phyloP scores from a whole-genome alignment of 2,888 invertebrate genomes.

The Luffia ferchaultella region DNA sequence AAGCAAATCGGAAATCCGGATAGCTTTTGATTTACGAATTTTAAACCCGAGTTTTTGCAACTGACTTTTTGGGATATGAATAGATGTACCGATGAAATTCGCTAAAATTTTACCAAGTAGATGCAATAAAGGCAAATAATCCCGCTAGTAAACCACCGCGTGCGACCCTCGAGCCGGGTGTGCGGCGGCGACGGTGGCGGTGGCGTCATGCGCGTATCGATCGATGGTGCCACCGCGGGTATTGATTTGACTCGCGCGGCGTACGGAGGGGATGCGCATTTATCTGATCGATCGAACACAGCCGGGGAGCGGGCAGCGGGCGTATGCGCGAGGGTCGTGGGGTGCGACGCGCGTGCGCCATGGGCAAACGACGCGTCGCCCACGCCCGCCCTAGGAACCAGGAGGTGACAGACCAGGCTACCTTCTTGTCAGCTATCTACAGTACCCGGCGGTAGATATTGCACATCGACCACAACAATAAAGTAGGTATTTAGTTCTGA shows the following conservation, averaged over 20 bases:
- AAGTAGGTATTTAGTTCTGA: no score
- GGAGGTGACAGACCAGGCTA: no score
- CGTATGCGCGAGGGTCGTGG: slow-evolving; percentile 1
- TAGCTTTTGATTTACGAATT: not conserved
- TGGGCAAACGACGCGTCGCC: slow-evolving; percentile 14
- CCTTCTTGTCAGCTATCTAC: no score
- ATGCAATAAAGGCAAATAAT: no score
- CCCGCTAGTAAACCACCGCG: slow-evolving; percentile 46
- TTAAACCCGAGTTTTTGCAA: no score
- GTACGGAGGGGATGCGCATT: slow-evolving; percentile 79
- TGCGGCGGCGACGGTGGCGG: slow-evolving; percentile 70
- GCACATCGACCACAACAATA: no score
- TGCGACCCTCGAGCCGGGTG: slow-evolving; percentile 54
- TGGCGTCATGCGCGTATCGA: slow-evolving; percentile 41
- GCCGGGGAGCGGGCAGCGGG: slow-evolving; percentile 25
- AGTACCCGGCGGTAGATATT: no score
- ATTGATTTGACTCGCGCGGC: slow-evolving; percentile 70
- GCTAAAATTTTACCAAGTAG: no score
- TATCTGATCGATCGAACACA: slow-evolving; percentile 75
- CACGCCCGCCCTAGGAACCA: slow-evolving; percentile 2
- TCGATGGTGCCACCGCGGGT: slow-evolving; percentile 34
- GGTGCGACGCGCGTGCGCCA: slow-evolving; percentile 36
- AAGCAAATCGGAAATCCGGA: no score
- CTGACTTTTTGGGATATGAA: no score
- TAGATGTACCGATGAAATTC: no score